Conservation (phyloP, 2,797 vertebrate species). For the Siniperca undulata region DNA sequence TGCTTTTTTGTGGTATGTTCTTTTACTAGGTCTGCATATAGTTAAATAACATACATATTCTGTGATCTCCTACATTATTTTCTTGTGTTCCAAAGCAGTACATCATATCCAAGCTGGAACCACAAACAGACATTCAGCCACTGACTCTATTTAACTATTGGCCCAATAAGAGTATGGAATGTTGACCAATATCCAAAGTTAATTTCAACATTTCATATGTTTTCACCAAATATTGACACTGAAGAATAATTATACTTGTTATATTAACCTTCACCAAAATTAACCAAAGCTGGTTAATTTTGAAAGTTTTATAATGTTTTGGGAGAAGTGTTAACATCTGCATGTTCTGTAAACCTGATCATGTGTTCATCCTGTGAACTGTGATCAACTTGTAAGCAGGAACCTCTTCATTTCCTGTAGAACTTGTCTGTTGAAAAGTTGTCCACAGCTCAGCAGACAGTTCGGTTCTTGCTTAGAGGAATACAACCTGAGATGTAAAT, state of each 20-base stretch:
- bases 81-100: background rate
- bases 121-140: background rate
- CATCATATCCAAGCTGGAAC: background rate
- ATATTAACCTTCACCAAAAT: background rate
- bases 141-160: background rate
- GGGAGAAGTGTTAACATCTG: background rate
- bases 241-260: background rate
- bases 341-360: background rate
- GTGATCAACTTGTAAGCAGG: background rate
- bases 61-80: background rate
- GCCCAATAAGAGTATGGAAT: background rate
- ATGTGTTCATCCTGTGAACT: background rate
- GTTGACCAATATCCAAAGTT: background rate
- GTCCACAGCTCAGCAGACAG: background rate
- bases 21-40: background rate
- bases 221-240: conserved; percentile 8
- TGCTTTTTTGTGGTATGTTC: background rate
- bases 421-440: background rate
- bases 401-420: background rate
- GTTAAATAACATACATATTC: background rate
- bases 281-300: conserved; percentile 4
- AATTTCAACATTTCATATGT: background rate
- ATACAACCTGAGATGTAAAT: background rate
- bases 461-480: background rate
- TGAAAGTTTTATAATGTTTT: background rate